Evolutionary conservation across 2,113 vertebrate species (phyloP).

Genomic region (Phainopepla nitens): DNA sequence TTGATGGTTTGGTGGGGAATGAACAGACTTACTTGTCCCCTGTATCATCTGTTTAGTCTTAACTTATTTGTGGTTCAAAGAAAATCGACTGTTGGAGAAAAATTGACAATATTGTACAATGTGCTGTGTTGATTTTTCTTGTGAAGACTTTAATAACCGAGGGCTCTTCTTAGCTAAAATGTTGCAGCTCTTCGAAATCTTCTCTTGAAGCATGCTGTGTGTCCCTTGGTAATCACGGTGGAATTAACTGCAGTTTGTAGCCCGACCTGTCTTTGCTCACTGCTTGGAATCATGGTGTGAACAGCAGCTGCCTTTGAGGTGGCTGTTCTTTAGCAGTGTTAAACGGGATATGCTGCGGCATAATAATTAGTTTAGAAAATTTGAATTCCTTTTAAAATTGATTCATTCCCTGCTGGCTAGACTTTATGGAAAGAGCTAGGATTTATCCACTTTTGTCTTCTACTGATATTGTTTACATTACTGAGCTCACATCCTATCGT

Average conservation of each 20-base stretch:
- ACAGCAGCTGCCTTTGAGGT: neutral
- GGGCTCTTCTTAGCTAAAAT: neutral
- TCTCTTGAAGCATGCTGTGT: neutral
- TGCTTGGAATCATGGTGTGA: neutral
- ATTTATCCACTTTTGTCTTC: neutral
- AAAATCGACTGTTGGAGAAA: neutral
- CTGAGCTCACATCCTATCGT: neutral
- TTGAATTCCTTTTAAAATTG: neutral
- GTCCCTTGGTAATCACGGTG: neutral
- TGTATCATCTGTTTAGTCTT: neutral
- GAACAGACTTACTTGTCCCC: neutral
- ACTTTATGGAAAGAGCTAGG: neutral
- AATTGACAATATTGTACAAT: neutral
- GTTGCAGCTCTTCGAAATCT: neutral
- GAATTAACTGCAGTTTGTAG: neutral
- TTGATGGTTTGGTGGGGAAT: neutral
- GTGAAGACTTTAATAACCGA: neutral
- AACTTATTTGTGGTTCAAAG: neutral
- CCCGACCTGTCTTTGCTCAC: neutral
- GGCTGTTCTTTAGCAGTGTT: neutral
- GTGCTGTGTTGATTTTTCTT: neutral
- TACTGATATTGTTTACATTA: neutral
- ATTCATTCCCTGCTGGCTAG: neutral
- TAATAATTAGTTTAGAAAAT: neutral
- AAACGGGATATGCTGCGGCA: neutral